These are phyloP conservation scores for Cerceris ruficornis DNA, from an alignment of 2,888 invertebrate species.

Conservation along the genomic window DNA sequence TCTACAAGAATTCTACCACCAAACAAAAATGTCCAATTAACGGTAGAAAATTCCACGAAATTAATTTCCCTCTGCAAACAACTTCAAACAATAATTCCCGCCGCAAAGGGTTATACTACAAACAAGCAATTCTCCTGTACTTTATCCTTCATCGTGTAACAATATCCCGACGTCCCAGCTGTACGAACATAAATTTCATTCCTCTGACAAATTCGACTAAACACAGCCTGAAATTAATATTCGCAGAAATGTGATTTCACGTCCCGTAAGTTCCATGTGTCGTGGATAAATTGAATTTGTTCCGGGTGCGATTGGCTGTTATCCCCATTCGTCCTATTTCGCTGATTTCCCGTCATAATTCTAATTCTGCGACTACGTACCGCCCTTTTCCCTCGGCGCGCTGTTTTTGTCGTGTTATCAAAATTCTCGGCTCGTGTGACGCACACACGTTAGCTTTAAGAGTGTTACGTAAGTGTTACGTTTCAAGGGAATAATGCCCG, in stretches of 20 bases:
- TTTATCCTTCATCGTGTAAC: no score
- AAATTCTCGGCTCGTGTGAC: no score
- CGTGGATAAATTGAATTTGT: conserved; percentile 11
- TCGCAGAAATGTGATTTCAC: conserved; percentile 13
- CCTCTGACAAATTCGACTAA: not conserved
- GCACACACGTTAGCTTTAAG: not conserved
- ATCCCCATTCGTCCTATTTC: not conserved
- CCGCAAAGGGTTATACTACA: no score
- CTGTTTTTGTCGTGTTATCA: not conserved
- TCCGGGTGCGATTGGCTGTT: conserved; percentile 3
- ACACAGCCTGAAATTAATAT: not conserved
- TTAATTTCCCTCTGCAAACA: no score
- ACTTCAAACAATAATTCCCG: no score
- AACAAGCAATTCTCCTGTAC: no score
- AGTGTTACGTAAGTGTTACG: not conserved
- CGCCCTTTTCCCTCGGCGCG: not conserved
- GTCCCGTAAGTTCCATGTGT: not conserved
- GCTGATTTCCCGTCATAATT: conserved; percentile 6
- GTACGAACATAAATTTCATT: not conserved
- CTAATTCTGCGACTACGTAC: not conserved
- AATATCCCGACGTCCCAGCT: no score
- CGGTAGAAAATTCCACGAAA: no score
- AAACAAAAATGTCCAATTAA: no score
- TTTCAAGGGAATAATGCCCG: not conserved
- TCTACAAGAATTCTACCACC: no score